These are phyloP conservation scores for Tylochromis polylepis DNA, from an alignment of 2,113 vertebrate genomes.

Conservation along the genomic window DNA sequence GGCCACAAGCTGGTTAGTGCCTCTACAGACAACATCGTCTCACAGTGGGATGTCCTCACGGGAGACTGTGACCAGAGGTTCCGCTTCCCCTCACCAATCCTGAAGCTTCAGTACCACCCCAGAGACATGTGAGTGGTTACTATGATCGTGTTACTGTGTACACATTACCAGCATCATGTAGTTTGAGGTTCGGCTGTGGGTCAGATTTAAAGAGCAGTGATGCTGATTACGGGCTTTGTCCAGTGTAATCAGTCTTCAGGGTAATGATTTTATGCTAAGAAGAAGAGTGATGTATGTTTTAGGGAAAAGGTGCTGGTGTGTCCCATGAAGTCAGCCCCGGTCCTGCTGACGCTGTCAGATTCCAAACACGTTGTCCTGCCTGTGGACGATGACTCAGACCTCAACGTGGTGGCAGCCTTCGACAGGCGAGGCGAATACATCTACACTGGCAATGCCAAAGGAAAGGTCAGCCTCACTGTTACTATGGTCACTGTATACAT, in stretches of 20 bases:
- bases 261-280: background rate
- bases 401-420: slow-evolving; percentile 97
- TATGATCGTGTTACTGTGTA: background rate
- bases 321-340: slow-evolving; percentile 97
- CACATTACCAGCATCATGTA: background rate
- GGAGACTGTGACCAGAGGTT: slow-evolving; percentile 98
- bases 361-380: slow-evolving; percentile 94
- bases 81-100: slow-evolving; percentile 93
- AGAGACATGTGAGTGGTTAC: slow-evolving; percentile 94
- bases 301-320: slow-evolving; percentile 97
- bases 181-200: background rate
- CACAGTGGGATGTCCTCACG: slow-evolving; percentile 94
- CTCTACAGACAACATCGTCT: slow-evolving; percentile 97
- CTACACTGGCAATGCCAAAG: slow-evolving; percentile 97
- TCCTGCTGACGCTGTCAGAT: slow-evolving; percentile 92
- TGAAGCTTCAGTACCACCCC: slow-evolving; percentile 95
- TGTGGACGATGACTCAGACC: slow-evolving; percentile 96
- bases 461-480: slow-evolving; percentile 80
- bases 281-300: background rate
- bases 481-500: background rate
- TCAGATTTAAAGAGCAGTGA: background rate
- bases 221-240: background rate
- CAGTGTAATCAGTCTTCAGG: background rate
- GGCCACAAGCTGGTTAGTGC: slow-evolving; percentile 97
- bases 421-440: slow-evolving; percentile 95